A percentile compares a stretch with the other conserved stretches of the same genome.
phyloP scores from a whole-genome alignment of 2,797 vertebrate genomes.

The Iguana delicatissima region DNA sequence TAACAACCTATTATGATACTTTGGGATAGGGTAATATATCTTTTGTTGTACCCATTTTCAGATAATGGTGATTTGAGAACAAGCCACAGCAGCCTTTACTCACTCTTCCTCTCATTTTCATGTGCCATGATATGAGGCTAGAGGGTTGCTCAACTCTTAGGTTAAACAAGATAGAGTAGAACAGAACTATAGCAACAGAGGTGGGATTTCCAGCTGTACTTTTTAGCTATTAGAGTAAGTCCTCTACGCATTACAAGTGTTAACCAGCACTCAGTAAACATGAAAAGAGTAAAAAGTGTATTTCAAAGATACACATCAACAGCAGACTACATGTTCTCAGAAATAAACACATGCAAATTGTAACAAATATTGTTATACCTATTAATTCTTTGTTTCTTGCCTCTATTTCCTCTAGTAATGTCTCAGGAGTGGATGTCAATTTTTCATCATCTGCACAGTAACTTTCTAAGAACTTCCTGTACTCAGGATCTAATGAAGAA shows the following conservation, averaged over 20 bases:
- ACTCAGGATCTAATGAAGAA: constrained; percentile 89
- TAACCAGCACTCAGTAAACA: not conserved
- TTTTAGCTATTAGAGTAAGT: not conserved
- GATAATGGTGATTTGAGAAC: not conserved
- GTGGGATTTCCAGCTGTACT: not conserved
- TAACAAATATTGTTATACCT: constrained; percentile 80
- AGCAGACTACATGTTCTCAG: constrained; percentile 16
- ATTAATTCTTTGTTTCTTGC: constrained; percentile 96
- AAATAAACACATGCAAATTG: not conserved
- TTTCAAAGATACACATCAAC: constrained; percentile 25
- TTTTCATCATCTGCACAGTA: constrained; percentile 97
- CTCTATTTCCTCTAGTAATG: constrained; percentile 96
- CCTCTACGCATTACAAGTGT: not conserved
- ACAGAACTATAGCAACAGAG: not conserved
- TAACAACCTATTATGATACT: not conserved
- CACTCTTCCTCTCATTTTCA: not conserved
- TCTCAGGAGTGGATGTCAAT: constrained; percentile 94
- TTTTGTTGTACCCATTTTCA: not conserved
- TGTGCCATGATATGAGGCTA: not conserved
- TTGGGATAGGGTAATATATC: not conserved
- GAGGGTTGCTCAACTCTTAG: not conserved
- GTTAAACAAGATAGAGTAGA: not conserved
- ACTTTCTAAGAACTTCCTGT: constrained; percentile 95
- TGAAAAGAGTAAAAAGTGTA: not conserved
- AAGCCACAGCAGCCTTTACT: not conserved